These are phyloP conservation scores for Heptranchias perlo DNA, from an alignment of 2,113 vertebrate genomes.

Conservation along the genomic window DNA sequence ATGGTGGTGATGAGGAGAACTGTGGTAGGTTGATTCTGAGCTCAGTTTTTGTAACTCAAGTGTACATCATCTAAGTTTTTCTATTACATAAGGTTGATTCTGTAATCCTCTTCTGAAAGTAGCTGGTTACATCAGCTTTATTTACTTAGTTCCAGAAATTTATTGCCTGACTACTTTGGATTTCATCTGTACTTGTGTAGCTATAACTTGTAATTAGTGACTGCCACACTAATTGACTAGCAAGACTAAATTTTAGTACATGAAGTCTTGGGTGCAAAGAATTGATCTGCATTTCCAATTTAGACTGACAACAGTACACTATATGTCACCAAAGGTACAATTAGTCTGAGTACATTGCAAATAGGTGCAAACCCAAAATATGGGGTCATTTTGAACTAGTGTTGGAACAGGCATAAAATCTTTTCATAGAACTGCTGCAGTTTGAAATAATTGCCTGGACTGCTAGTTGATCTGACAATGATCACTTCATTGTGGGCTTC, in stretches of 20 bases:
- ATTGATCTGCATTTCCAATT: background rate
- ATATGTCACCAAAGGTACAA: background rate
- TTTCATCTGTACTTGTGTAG: too few relatives aligned
- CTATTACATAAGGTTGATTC: background rate
- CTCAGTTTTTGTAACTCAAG: background rate
- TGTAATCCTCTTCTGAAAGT: background rate
- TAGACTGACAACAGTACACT: too few relatives aligned
- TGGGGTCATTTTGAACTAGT: background rate
- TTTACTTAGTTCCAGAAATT: too few relatives aligned
- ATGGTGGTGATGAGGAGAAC: constrained; percentile 83
- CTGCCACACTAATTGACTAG: background rate
- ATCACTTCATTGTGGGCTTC: background rate
- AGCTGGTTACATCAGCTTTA: too few relatives aligned
- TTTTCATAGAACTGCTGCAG: too few relatives aligned
- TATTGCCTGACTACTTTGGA: too few relatives aligned
- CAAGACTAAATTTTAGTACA: background rate
- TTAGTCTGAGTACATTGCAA: too few relatives aligned
- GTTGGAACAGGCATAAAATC: too few relatives aligned
- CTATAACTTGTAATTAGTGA: too few relatives aligned
- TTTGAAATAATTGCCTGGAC: too few relatives aligned
- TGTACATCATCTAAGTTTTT: background rate
- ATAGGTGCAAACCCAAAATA: background rate
- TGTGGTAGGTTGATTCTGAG: constrained; percentile 70
- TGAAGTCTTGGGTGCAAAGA: background rate
- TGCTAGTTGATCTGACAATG: too few relatives aligned